Evolutionary conservation across 2,888 invertebrate species (phyloP), one percentile per base, ranked within the genome.

Genomic region (Epistrophella euchroma): DNA sequence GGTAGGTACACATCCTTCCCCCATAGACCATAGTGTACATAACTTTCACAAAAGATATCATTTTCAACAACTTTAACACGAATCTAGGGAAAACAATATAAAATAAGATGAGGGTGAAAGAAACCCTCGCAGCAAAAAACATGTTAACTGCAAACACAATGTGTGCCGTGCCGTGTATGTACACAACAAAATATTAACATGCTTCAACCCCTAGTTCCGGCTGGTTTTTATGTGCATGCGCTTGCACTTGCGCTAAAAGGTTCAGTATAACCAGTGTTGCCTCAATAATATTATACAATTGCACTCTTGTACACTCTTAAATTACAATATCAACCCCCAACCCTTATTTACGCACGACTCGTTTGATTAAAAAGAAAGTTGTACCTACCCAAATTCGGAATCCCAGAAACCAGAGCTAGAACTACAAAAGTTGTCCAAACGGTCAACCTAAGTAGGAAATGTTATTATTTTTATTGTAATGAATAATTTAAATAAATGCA

Each of bases 201-300:
- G n/a, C 25, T 50, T 68, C 52, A 52, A 52, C 68, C 68, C 68
- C 52, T 68, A 68, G 68, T 68, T 68, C 68, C 68, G 68, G 68
- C 25, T 25, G 50, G 22, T 37, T 68, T 52, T 7, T 37, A 37
- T 68, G 37, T 52, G 25, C 68, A 68, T 68, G 68, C 50, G 68
- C 68, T 25, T 37, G 37, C 68, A 68, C 50, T 68, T 68, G 68
- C 68, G 52, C 52, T 6, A 35, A 9, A 0, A 35, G 17, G 2
- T 15, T 25, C 52, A 22, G 11, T 17, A n/a, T 52, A 45, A 64
- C 19, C 52, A 25, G 22, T 37, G 68, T 50, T 68, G 22, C 66
- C 68, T 37, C 17, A n/a, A 68, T 25, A 52, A 52, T 25, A 7
- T 47, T 35, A 50, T 11, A n/a, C 32, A 35, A 64, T 17, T 17